Percentiles rank a stretch among this genome's conserved stretches.
These are phyloP conservation scores for Drosophila austrosaltans DNA, from an alignment of 2,888 invertebrate genomes.

Conservation along the genomic window DNA sequence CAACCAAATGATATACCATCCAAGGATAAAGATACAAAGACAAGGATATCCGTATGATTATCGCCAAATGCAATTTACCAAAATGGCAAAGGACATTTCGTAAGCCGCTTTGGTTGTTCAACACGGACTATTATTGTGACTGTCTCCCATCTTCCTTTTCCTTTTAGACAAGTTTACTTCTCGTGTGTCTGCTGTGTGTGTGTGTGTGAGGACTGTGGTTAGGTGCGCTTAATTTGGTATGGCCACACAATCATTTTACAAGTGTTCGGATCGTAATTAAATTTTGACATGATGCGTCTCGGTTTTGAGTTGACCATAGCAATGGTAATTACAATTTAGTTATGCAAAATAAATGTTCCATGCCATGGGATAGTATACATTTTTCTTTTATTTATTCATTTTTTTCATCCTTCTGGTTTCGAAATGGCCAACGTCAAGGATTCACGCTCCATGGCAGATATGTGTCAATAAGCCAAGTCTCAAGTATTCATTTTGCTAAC, in stretches of 20 bases:
- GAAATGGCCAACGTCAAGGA: not conserved
- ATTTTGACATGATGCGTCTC: slow-evolving; percentile 32
- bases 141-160: not conserved
- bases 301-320: not conserved
- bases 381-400: too few relatives aligned
- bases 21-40: not conserved
- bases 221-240: slow-evolving; percentile 43
- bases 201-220: slow-evolving; percentile 30
- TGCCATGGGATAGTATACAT: not conserved
- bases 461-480: slow-evolving; percentile 45
- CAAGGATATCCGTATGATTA: slow-evolving; percentile 18
- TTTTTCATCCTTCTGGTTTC: too few relatives aligned
- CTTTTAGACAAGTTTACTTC: too few relatives aligned
- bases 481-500: slow-evolving; percentile 20
- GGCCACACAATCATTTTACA: slow-evolving; percentile 47
- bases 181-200: not conserved
- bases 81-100: slow-evolving; percentile 9
- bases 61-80: slow-evolving; percentile 58
- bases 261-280: slow-evolving; percentile 44
- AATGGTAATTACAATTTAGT: slow-evolving; percentile 4
- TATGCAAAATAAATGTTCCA: not conserved
- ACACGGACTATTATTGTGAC: slow-evolving; percentile 34
- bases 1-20: not conserved
- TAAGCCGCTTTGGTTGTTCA: slow-evolving; percentile 32
- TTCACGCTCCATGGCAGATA: slow-evolving; percentile 42